These are phyloP conservation scores for Noctua comes DNA, from an alignment of 2,888 invertebrate genomes.

Conservation along the genomic window DNA sequence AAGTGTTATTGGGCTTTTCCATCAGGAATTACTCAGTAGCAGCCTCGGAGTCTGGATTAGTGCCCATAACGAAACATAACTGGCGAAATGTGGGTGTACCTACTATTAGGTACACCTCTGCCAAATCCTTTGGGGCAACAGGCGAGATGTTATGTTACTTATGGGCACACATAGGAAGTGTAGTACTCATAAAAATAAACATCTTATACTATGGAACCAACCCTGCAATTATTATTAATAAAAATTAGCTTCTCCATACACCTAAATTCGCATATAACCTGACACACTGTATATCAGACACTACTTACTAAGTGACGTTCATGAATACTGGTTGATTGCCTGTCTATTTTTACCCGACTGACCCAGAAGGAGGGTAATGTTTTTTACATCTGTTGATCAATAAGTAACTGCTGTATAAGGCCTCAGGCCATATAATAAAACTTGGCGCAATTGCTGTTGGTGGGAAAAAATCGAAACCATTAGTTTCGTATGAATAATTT, in stretches of 20 bases:
- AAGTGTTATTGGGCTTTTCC: too few species aligned
- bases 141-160: too few species aligned
- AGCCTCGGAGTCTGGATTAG: too few species aligned
- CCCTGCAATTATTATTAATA: not conserved
- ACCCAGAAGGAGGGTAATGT: not conserved
- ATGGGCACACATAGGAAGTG: too few species aligned
- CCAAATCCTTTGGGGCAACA: too few species aligned
- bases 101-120: too few species aligned
- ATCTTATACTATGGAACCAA: too few species aligned
- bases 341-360: not conserved
- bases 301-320: not conserved
- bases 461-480: slow-evolving; percentile 35
- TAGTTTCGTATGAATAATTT: slow-evolving; percentile 37
- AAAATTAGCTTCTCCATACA: not conserved
- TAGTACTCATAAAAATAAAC: too few species aligned
- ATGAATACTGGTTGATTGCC: slow-evolving; percentile 33
- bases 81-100: too few species aligned
- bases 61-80: too few species aligned
- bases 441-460: slow-evolving; percentile 28
- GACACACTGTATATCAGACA: not conserved
- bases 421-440: slow-evolving; percentile 33
- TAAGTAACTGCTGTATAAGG: slow-evolving; percentile 41
- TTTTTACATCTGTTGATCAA: slow-evolving; percentile 37
- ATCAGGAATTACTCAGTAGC: too few species aligned
- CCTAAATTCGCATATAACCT: not conserved